Base-by-base conservation (phyloP, 2,888 invertebrate species). In the Tenthredo notha region DNA sequence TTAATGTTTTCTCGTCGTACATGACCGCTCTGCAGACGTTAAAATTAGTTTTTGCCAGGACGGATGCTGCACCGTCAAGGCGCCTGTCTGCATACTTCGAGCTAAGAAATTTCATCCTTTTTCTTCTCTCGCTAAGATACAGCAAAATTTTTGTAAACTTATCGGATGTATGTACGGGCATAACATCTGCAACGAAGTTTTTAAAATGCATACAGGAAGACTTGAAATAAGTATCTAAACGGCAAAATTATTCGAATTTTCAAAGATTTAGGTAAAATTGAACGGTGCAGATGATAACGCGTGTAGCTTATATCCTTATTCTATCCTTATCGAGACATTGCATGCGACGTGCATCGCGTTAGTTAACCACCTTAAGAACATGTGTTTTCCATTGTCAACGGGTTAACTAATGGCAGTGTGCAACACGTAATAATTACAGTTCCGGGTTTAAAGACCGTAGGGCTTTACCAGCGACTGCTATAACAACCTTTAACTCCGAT, bases 11-110 rank as follows among this genome's bases (percentile, higher is more conserved):
- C 61, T 61, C 40, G 33, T 80, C 61, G 37, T 80, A 61, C 54
- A 77, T 77, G 47, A 47, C 18, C 47, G n/a, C 61, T 12, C 65
- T 25, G 58, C 80, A 80, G 80, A 80, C 83, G 67, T 65, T 83
- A 67, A 83, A 70, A 83, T 83, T 83, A 83, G 83, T 83, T 83
- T 83, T 83, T 83, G 83, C 83, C 67, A 67, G 82, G 25, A 82
- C 80, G 83, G 83, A 83, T 83, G 83, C 80, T 47, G 83, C 83
- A 33, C 25, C 67, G 47, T n/a, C 29, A 37, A 25, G 43, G 83
- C 67, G 61, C 61, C 61, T 37, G 83, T 83, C 83, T 83, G 83
- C 83, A 83, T 83, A 83, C 47, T 67, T 70, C 18, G 21, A 47
- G 54, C 54, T 21, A 40, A 21, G 50, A 54, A 77, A 61, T 80